Base-by-base conservation (phyloP, 2,888 invertebrate genomes). In the Sclerodermus sp. region DNA sequence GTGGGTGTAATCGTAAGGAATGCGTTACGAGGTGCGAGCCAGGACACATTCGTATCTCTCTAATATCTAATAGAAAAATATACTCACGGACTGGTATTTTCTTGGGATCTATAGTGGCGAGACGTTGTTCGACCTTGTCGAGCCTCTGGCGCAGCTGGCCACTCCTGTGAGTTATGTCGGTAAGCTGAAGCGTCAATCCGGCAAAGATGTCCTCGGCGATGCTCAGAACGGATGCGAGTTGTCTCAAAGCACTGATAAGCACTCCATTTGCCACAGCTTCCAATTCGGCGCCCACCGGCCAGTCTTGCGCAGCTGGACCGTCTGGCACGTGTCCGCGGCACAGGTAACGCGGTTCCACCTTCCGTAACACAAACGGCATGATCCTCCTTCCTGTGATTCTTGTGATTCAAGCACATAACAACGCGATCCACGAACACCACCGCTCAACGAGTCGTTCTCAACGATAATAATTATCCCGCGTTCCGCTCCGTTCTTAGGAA, bases 1-100 rank as follows among this genome's bases (percentile, higher is more conserved):
- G n/a, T n/a, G n/a, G n/a, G n/a, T n/a, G n/a, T n/a, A n/a, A n/a
- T n/a, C n/a, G n/a, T n/a, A n/a, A n/a, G n/a, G n/a, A n/a, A n/a
- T n/a, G n/a, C n/a, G n/a, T n/a, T n/a, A n/a, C n/a, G n/a, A n/a
- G n/a, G n/a, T n/a, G n/a, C n/a, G n/a, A n/a, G n/a, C n/a, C n/a
- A n/a, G n/a, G 38, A 39, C 39, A 39, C 39, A 14, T 14, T 15
- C 13, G 15, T 16, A 17, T 39, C 15, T 8, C 15, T 39, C 16
- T n/a, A 39, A 15, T 39, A 39, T 39, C 17, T 39, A 39, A 23
- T 23, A 23, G 3, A 15, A 40, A 38, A 32, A 23, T 56, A 46
- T 82, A 94, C 94, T 94, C 83, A 94, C 94, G 93, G 84, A 94
- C 93, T 88, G 92, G 87, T 77, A 93, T 90, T 80, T 88, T 88